Evolutionary conservation across 1,140 invertebrate species (phyloP).

Genomic region (Eumaeus atala): DNA sequence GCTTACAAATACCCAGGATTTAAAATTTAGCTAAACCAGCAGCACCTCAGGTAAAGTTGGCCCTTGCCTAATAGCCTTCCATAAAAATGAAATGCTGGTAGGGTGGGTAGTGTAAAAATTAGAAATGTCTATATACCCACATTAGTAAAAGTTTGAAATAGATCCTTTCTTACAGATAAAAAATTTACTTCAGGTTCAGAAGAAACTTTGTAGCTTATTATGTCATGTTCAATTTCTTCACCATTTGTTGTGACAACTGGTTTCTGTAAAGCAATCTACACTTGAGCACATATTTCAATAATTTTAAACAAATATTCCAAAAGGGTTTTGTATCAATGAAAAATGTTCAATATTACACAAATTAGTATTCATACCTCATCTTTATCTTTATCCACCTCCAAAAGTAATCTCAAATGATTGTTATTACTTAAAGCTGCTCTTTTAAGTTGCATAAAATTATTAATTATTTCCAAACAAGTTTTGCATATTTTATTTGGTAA

Average conservation of each 20-base stretch:
- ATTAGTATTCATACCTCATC: slow-evolving; percentile 15
- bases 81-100: too few species aligned
- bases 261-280: background rate
- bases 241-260: background rate
- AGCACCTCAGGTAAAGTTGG: too few species aligned
- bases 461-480: slow-evolving; percentile 35
- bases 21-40: too few species aligned
- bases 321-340: too few species aligned
- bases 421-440: slow-evolving; percentile 34
- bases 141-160: slow-evolving; percentile 18
- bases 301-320: too few species aligned
- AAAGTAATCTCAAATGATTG: slow-evolving; percentile 28
- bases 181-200: slow-evolving; percentile 5
- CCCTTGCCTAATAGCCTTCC: too few species aligned
- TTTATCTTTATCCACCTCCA: slow-evolving; percentile 15
- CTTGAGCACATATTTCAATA: background rate
- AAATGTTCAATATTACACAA: background rate
- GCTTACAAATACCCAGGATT: too few species aligned
- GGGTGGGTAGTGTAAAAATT: background rate
- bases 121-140: background rate
- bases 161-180: slow-evolving; percentile 23
- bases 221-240: background rate
- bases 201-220: background rate
- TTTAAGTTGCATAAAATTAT: slow-evolving; percentile 31
- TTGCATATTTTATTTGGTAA: slow-evolving; percentile 29